Evolutionary conservation across 1,140 invertebrate genomes (phyloP).

Genomic region (Eufriesea mexicana): DNA sequence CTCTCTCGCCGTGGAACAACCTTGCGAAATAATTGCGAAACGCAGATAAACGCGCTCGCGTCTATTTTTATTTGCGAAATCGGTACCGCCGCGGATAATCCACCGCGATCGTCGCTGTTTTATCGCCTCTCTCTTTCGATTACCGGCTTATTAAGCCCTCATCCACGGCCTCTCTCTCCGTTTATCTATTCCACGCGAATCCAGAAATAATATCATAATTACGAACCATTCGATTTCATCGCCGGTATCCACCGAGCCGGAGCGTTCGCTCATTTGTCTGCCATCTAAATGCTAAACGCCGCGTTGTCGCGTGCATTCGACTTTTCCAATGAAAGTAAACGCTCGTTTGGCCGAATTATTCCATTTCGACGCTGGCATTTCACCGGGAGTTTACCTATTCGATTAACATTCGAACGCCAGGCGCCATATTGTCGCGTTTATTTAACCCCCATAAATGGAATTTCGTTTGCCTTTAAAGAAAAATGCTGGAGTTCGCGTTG

Average conservation of each 20-base stretch:
- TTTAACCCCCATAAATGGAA: no score
- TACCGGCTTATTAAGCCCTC: neutral
- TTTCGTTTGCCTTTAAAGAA: no score
- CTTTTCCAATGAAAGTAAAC: neutral
- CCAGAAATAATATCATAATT: neutral
- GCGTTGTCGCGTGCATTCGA: neutral
- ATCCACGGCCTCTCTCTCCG: neutral
- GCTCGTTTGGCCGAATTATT: slow-evolving; percentile 40
- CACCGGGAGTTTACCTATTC: neutral
- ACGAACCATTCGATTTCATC: neutral
- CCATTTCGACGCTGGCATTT: neutral
- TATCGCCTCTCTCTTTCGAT: neutral
- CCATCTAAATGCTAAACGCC: neutral
- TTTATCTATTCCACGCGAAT: neutral
- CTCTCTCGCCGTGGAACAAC: no score
- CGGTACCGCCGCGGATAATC: neutral
- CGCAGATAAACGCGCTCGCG: neutral
- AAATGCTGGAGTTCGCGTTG: no score
- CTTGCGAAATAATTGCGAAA: slow-evolving; percentile 31
- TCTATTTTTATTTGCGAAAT: slow-evolving; percentile 27
- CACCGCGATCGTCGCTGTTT: neutral
- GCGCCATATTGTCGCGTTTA: neutral
- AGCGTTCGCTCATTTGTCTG: no score
- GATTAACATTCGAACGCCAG: neutral
- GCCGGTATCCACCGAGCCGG: neutral